Base-by-base conservation (phyloP, 2,888 invertebrate genomes). In the Andrena haemorrhoa region DNA sequence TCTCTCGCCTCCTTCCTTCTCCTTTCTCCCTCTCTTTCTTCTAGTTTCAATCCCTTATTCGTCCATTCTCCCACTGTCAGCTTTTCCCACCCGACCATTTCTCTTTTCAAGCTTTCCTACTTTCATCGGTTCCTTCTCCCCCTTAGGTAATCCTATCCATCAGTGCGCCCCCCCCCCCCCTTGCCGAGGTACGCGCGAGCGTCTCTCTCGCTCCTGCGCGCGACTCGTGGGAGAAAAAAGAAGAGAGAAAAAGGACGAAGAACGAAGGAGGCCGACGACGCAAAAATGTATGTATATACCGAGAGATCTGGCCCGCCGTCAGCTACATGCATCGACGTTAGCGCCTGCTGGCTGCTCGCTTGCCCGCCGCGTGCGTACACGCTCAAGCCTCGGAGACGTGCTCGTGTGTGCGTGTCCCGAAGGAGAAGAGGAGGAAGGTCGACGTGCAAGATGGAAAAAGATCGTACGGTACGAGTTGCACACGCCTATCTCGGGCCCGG, bases 281-380 rank as follows among this genome's bases (percentile, higher is more conserved):
- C 61, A 83, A 68, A 83, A 80, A 79, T 64, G 69, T 71, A 56
- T 60, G 31, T 78, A 75, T 61, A 56, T 23, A 26, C 84, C 65
- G 60, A 68, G 60, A 71, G 75, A 70, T 75, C 81, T 69, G 60
- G 5, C 51, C 53, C 65, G 33, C 35, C 71, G 33, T 68, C 81
- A 35, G 70, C 31, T 71, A 80, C 66, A 58, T 80, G 68, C 64
- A 82, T 73, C 73, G 68, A 72, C 58, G 71, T 80, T 79, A 82
- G 72, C 82, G 82, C 82, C 82, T 76, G 69, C 63, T 12, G 71
- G 63, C 71, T 68, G 81, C 47, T n/a, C 61, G 61, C 47, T 47
- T 41, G 61, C 65, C 7, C 53, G n/a, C 6, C 23, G 20, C 53
- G 23, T 66, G 20, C 64, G 63, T 79, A 60, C 64, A 41, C 26